A percentile compares a stretch with the other conserved stretches of the same genome.
phyloP scores from a whole-genome alignment of 2,113 vertebrate genomes.

The Gymnarchus niloticus region DNA sequence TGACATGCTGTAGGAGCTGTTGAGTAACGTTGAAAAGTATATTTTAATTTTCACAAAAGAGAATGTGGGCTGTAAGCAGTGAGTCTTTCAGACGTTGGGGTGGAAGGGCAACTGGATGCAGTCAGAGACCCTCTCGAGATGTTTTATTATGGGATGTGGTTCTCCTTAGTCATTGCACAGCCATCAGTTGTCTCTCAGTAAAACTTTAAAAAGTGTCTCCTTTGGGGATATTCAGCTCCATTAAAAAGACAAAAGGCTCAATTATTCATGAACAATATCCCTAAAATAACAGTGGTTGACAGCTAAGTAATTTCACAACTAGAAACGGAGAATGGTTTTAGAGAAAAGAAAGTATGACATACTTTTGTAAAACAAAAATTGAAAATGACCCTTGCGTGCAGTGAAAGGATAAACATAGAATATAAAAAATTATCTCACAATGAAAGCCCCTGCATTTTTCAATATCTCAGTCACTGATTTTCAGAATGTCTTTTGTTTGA shows the following conservation, averaged over 20 bases:
- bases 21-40: constrained; percentile 25
- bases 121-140: constrained; percentile 12
- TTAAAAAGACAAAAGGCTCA: neutral
- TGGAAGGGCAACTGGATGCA: constrained; percentile 28
- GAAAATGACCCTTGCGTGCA: constrained; percentile 14
- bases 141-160: constrained; percentile 17
- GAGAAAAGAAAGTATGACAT: neutral
- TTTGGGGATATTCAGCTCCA: neutral
- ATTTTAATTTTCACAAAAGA: constrained; percentile 24
- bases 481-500: neutral
- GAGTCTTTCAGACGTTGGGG: constrained; percentile 13
- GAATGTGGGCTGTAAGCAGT: constrained; percentile 24
- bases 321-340: neutral
- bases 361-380: neutral
- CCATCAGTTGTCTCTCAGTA: neutral
- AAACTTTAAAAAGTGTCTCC: neutral
- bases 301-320: neutral
- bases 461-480: neutral
- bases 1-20: constrained; percentile 27
- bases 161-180: neutral
- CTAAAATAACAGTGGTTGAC: neutral
- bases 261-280: neutral
- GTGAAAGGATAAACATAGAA: neutral
- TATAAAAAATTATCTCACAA: constrained; percentile 2
- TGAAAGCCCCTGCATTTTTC: neutral